Evolutionary conservation across 2,797 vertebrate species (phyloP), one percentile per base, ranked within the genome.

Genomic region (Poecile montanus): DNA sequence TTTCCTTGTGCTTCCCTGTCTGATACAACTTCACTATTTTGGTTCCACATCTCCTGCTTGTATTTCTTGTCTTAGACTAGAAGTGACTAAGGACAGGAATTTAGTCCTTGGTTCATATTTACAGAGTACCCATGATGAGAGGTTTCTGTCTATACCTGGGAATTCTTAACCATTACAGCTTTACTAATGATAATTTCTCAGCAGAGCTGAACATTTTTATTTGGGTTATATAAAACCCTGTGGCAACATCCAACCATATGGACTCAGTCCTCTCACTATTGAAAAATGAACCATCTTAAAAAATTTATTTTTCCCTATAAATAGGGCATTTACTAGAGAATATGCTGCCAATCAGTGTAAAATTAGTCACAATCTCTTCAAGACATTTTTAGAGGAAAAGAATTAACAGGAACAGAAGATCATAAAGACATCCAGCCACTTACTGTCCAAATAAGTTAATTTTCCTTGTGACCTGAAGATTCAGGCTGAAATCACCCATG

Each of bases 201-300:
- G 53, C n/a, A 51, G 30, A 62, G 44, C 4, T 73, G 27, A 38
- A 53, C 10, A 18, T 38, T 81, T 91, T 73, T 54, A 16, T 74
- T 51, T 57, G 38, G 8, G 20, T 85, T 83, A 22, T n/a, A 34
- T 30, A 40, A 89, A 89, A 77, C 4, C 9, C 20, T 30, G 7
- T 29, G 30, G 18, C 25, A 85, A 27, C 11, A 77, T n/a, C 38
- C 29, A 62, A 25, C 23, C n/a, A 26, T 25, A 40, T 11, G 30
- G 29, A 50, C 1, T 4, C 21, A 51, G n/a, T 51, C 8, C 5
- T 70, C 42, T 74, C 4, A 0, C 13, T n/a, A n/a, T 1, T 62
- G 54, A 53, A 72, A 78, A 85, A 53, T 34, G 2, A 89, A 22
- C 1, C 6, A 68, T 34, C 5, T 7, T n/a, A 65, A 91, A 74